These are phyloP conservation scores for Bathynomus jamesi DNA, from an alignment of 1,140 invertebrate genomes.

Conservation along the genomic window DNA sequence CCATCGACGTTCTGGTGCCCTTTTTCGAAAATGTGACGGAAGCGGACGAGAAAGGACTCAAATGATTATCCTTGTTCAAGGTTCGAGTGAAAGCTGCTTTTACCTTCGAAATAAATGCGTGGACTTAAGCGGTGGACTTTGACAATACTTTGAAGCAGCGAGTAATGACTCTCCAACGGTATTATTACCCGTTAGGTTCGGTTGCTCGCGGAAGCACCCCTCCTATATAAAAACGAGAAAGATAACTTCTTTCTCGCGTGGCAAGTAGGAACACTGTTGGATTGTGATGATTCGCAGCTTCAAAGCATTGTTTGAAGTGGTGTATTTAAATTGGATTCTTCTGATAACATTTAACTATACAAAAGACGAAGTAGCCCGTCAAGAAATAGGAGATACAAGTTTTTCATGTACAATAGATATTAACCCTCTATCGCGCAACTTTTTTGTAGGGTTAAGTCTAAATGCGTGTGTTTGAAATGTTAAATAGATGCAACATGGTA, in stretches of 20 bases:
- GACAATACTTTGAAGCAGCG: not conserved
- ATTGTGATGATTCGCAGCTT: too few relatives aligned
- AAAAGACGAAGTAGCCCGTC: too few relatives aligned
- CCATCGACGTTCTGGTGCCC: slow-evolving; percentile 52
- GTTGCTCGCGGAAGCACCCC: not conserved
- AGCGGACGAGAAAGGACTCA: slow-evolving; percentile 49
- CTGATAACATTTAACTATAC: too few relatives aligned
- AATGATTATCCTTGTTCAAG: slow-evolving; percentile 74
- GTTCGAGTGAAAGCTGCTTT: slow-evolving; percentile 86
- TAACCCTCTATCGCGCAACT: too few relatives aligned
- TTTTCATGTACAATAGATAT: too few relatives aligned
- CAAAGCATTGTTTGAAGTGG: too few relatives aligned
- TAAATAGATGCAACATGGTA: too few relatives aligned
- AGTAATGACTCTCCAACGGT: not conserved
- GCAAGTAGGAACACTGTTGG: not conserved
- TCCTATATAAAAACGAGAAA: not conserved
- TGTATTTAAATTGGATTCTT: too few relatives aligned
- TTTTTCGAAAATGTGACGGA: slow-evolving; percentile 40
- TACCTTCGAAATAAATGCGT: slow-evolving; percentile 48
- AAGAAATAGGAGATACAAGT: too few relatives aligned
- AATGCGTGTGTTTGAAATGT: too few relatives aligned
- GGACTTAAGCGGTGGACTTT: not conserved
- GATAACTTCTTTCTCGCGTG: not conserved
- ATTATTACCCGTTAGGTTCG: not conserved
- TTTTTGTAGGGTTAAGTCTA: too few relatives aligned